Evolutionary conservation across 2,797 vertebrate genomes (phyloP).

Genomic region (Sebastes goodei): DNA sequence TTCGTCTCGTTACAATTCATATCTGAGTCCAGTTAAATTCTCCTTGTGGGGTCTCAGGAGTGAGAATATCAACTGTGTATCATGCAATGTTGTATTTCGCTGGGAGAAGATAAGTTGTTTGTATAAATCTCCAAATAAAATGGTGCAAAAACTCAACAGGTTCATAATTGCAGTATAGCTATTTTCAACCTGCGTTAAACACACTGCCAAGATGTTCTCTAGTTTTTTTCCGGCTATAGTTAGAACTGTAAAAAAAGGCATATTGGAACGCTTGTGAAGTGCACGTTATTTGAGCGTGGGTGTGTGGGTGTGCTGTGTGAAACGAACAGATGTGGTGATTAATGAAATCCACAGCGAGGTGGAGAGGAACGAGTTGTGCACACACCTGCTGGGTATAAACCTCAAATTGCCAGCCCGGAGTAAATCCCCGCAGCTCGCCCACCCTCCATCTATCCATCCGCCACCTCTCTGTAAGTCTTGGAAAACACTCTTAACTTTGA

Average conservation of each 20-base stretch:
- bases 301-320: slow-evolving; percentile 34
- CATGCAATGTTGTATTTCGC: not conserved
- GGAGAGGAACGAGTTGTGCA: slow-evolving; percentile 7
- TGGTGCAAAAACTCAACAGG: slow-evolving; percentile 4
- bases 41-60: not conserved
- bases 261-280: slow-evolving; percentile 15
- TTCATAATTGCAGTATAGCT: slow-evolving; percentile 20
- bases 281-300: slow-evolving; percentile 31
- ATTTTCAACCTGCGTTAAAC: slow-evolving; percentile 18
- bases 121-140: slow-evolving; percentile 11
- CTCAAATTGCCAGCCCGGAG: slow-evolving; percentile 19
- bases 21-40: not conserved
- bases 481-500: slow-evolving; percentile 35
- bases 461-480: slow-evolving; percentile 18
- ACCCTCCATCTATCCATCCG: not conserved
- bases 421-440: slow-evolving; percentile 13
- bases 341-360: slow-evolving; percentile 49
- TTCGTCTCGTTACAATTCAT: slow-evolving; percentile 9
- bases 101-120: not conserved
- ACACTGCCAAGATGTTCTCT: slow-evolving; percentile 20
- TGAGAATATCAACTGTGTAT: not conserved
- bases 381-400: slow-evolving; percentile 40
- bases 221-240: slow-evolving; percentile 1
- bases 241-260: slow-evolving; percentile 25
- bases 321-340: slow-evolving; percentile 58